A percentile compares a stretch with the other conserved stretches of the same genome.
Evolutionary conservation across 2,797 vertebrate species (phyloP).

Genomic region (Dallia pectoralis): DNA sequence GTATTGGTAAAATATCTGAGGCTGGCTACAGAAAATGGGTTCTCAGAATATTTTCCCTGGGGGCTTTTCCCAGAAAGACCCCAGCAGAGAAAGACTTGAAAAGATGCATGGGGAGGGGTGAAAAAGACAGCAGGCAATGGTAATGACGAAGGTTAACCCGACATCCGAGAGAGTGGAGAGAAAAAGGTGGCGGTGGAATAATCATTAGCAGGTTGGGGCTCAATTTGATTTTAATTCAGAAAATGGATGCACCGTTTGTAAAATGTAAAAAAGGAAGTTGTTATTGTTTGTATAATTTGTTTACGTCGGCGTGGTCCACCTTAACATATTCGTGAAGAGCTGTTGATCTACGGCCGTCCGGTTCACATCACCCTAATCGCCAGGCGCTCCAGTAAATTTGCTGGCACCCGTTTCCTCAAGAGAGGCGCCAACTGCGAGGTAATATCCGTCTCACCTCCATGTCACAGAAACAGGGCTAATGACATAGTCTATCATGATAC

Average conservation of each 20-base stretch:
- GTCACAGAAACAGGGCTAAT: conserved; percentile 47
- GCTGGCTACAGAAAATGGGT: not conserved
- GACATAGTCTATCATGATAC: conserved; percentile 12
- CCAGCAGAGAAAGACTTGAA: not conserved
- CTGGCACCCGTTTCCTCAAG: conserved; percentile 96
- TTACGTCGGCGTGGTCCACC: conserved; percentile 46
- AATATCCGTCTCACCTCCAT: conserved; percentile 45
- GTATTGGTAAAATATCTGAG: not conserved
- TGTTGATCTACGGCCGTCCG: conserved; percentile 94
- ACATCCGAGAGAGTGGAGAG: not conserved
- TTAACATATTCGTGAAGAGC: conserved; percentile 81
- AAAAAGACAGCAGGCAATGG: not conserved
- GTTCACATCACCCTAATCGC: conserved; percentile 95
- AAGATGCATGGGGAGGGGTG: conserved; percentile 2
- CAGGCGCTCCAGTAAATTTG: conserved; percentile 93
- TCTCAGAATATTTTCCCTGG: conserved; percentile 38
- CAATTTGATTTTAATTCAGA: not conserved
- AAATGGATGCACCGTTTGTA: not conserved
- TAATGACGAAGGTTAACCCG: not conserved
- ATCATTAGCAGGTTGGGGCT: not conserved
- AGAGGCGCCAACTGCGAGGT: conserved; percentile 96
- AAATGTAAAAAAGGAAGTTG: not conserved
- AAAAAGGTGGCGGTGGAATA: too few species aligned
- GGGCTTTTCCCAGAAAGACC: conserved; percentile 18
- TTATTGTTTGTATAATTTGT: not conserved